A percentile compares a stretch with the other conserved stretches of the same genome.
These are phyloP conservation scores for Scaeva pyrastri DNA, from an alignment of 2,888 invertebrate species.

Conservation along the genomic window DNA sequence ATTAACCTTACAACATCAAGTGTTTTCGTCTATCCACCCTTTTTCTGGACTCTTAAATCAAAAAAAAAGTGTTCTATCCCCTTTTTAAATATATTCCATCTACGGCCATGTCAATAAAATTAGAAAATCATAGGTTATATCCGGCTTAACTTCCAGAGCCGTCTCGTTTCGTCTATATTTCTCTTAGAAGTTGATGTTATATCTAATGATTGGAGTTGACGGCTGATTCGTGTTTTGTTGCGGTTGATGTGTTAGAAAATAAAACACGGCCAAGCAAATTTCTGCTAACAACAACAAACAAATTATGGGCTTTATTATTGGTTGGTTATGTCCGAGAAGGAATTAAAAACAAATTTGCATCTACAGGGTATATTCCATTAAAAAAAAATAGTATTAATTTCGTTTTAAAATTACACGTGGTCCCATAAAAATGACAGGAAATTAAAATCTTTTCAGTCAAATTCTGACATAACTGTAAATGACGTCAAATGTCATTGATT, in stretches of 20 bases:
- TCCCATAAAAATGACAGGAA: too few species aligned
- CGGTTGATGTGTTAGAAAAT: constrained; percentile 40
- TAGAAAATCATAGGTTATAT: constrained; percentile 25
- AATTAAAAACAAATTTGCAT: not conserved
- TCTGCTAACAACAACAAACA: too few species aligned
- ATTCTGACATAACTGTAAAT: too few species aligned
- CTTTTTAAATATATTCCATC: not conserved
- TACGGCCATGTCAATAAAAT: constrained; percentile 6
- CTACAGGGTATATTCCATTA: constrained; percentile 8
- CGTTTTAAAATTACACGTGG: too few species aligned
- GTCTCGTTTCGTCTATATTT: not conserved
- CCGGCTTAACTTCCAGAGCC: constrained; percentile 1
- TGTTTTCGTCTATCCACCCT: too few species aligned
- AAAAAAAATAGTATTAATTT: not conserved
- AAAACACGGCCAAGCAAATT: constrained; percentile 25
- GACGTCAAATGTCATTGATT: too few species aligned
- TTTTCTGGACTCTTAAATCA: too few species aligned
- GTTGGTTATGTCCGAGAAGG: not conserved
- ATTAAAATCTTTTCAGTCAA: too few species aligned
- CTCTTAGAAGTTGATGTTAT: not conserved
- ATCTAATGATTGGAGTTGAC: constrained; percentile 62
- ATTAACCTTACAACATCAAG: too few species aligned
- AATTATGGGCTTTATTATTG: constrained; percentile 26
- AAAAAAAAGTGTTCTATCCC: not conserved
- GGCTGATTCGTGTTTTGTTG: constrained; percentile 61